A percentile compares a stretch with the other conserved stretches of the same genome.
Conservation (phyloP, 2,888 invertebrate species). For the Luffia ferchaultella region DNA sequence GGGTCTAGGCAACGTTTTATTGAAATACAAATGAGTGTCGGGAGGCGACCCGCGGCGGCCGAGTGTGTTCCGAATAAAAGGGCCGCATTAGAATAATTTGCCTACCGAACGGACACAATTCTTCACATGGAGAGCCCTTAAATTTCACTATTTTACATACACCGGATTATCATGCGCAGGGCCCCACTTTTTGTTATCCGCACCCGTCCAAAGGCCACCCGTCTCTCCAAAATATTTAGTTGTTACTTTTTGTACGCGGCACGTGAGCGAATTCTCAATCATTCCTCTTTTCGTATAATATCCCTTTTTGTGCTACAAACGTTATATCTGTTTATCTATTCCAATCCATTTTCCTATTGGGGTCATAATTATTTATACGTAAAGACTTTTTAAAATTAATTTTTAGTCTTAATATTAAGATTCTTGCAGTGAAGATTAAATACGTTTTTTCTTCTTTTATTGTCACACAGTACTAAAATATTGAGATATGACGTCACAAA, state of each 20-base stretch:
- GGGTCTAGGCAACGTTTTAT: constrained; percentile 56
- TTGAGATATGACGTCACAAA: too few relatives aligned
- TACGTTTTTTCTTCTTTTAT: too few relatives aligned
- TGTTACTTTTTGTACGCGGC: constrained; percentile 59
- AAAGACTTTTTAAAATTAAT: too few relatives aligned
- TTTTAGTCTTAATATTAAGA: too few relatives aligned
- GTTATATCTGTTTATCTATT: background rate
- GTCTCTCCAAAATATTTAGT: constrained; percentile 63
- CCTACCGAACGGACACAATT: constrained; percentile 56
- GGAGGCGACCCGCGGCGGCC: constrained; percentile 33
- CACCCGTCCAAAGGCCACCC: constrained; percentile 36
- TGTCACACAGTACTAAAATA: too few relatives aligned
- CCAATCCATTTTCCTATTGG: too few relatives aligned
- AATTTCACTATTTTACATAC: constrained; percentile 67
- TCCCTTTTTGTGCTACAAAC: constrained; percentile 16
- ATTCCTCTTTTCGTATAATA: constrained; percentile 23
- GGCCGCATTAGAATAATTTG: constrained; percentile 64
- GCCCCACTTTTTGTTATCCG: constrained; percentile 58
- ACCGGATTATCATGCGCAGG: constrained; percentile 62
- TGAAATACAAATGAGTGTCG: constrained; percentile 62
- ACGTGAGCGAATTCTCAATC: constrained; percentile 60
- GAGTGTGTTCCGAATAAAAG: constrained; percentile 59
- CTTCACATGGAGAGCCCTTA: constrained; percentile 65
- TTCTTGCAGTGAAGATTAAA: too few relatives aligned
- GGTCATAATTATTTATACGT: too few relatives aligned